phyloP scores from a whole-genome alignment of 1,140 invertebrate species.

The Archivesica marissinica region DNA sequence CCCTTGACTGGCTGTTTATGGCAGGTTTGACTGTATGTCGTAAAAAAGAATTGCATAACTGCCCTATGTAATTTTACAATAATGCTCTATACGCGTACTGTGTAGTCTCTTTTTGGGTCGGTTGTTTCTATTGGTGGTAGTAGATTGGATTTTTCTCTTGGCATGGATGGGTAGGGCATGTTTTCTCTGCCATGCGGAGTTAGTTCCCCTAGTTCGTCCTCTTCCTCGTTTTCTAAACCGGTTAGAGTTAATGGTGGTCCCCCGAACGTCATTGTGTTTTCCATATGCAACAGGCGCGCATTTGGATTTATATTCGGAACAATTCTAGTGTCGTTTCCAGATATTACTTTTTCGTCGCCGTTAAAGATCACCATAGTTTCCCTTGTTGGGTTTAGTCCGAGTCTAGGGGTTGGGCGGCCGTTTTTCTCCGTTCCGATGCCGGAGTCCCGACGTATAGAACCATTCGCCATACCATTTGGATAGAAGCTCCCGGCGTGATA shows the following conservation, averaged over 20 bases:
- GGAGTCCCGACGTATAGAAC: constrained; percentile 24
- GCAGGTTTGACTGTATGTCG: too few relatives aligned
- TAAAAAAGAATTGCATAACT: too few relatives aligned
- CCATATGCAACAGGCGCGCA: constrained; percentile 22
- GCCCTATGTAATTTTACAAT: too few relatives aligned
- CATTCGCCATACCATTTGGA: not conserved
- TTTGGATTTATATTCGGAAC: constrained; percentile 52
- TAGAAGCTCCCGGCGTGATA: not conserved
- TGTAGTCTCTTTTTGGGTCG: constrained; percentile 21
- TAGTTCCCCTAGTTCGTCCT: constrained; percentile 36
- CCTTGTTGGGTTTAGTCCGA: constrained; percentile 30
- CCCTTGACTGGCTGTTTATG: too few relatives aligned
- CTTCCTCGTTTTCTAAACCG: constrained; percentile 39
- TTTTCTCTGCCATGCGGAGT: constrained; percentile 14
- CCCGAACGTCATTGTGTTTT: not conserved
- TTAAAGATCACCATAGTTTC: constrained; percentile 60
- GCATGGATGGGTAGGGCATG: constrained; percentile 34
- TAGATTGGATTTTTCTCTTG: constrained; percentile 54
- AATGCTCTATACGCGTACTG: too few relatives aligned
- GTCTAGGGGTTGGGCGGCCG: constrained; percentile 41
- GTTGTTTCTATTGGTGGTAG: constrained; percentile 40
- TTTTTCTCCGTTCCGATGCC: constrained; percentile 42
- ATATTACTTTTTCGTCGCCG: constrained; percentile 57
- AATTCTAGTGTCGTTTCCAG: constrained; percentile 54
- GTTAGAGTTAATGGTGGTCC: constrained; percentile 7